Evolutionary conservation across 2,113 vertebrate species (phyloP), one percentile per base, ranked within the genome.

Genomic region (Gopherus flavomarginatus): DNA sequence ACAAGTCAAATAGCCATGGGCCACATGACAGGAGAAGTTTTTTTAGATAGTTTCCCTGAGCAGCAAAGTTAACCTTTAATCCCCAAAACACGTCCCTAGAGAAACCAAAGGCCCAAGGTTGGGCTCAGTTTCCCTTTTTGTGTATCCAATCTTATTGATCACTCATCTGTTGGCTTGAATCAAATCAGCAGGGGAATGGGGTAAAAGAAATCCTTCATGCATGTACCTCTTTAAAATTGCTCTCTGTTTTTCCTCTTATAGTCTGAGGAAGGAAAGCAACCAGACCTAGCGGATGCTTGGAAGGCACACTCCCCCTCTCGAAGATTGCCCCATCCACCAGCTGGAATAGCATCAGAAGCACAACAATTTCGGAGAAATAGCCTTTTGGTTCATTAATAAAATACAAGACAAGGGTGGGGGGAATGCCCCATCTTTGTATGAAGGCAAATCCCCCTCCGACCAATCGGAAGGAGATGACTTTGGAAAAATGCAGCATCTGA

Each of bases 141-240:
- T 53, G 14, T 83, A 91, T 57, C 91, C 88, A 80, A 42, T 78
- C 11, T 13, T 89, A 96, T 90, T 89, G 92, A 95, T 97, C 87
- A 81, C 83, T 96, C 83, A 81, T 81, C 56, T 1, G 0, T 89
- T 94, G 89, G 53, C 90, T 89, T 62, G 80, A 86, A 83, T n/a
- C 19, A 90, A 94, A 90, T 80, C 92, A 88, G 84, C 0, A 2
- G 93, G 44, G 7, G 93, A 95, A 87, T 69, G 86, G 31, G 59
- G 82, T 54, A 0, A 29, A 53, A 92, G 78, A 90, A 85, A 90
- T 16, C 13, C 82, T 72, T 79, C 84, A 54, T 47, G 42, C 9
- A 4, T 62, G 75, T 82, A 47, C 42, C 75, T 56, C 11, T 14
- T 57, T 49, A 92, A 69, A 86, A 89, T 16, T 38, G 56, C 38